These are phyloP conservation scores for Drosophila takahashii DNA, from an alignment of 1,140 invertebrate genomes.

Conservation along the genomic window DNA sequence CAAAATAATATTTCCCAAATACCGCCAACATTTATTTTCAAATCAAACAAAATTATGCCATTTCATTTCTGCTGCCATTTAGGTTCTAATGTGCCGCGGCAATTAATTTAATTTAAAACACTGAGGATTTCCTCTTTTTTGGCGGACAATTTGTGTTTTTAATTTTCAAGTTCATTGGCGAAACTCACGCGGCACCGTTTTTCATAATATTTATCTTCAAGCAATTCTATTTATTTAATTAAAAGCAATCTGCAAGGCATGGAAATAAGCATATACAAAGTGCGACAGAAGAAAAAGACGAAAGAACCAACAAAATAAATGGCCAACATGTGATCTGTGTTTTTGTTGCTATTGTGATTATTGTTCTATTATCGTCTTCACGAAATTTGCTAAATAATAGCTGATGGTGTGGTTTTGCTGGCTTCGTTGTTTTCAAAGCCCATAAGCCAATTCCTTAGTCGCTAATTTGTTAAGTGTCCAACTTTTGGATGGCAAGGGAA, in stretches of 20 bases:
- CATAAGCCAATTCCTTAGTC: conserved; percentile 61
- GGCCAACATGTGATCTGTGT: conserved; percentile 66
- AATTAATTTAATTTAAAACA: conserved; percentile 31
- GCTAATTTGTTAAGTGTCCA: conserved; percentile 73
- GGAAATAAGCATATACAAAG: conserved; percentile 52
- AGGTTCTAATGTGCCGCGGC: conserved; percentile 26
- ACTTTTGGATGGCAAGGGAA: conserved; percentile 6
- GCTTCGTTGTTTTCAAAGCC: conserved; percentile 32
- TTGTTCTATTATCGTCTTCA: conserved; percentile 61
- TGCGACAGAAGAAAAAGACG: conserved; percentile 8
- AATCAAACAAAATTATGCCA: not conserved
- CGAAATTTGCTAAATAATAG: conserved; percentile 56
- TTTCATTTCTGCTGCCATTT: conserved; percentile 21
- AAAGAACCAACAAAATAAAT: conserved; percentile 57
- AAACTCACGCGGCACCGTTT: conserved; percentile 8
- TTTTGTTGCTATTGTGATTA: conserved; percentile 21
- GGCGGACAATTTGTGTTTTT: conserved; percentile 50
- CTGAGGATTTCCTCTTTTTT: conserved; percentile 3
- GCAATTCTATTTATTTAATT: conserved; percentile 65
- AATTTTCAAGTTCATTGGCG: conserved; percentile 78
- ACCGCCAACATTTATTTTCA: not conserved
- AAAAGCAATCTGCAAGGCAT: conserved; percentile 40
- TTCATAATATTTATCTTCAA: conserved; percentile 27
- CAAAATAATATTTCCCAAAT: not conserved
- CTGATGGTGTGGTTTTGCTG: conserved; percentile 9